These are phyloP conservation scores for Drosophila setifemur DNA, from an alignment of 1,140 invertebrate genomes.

Conservation along the genomic window DNA sequence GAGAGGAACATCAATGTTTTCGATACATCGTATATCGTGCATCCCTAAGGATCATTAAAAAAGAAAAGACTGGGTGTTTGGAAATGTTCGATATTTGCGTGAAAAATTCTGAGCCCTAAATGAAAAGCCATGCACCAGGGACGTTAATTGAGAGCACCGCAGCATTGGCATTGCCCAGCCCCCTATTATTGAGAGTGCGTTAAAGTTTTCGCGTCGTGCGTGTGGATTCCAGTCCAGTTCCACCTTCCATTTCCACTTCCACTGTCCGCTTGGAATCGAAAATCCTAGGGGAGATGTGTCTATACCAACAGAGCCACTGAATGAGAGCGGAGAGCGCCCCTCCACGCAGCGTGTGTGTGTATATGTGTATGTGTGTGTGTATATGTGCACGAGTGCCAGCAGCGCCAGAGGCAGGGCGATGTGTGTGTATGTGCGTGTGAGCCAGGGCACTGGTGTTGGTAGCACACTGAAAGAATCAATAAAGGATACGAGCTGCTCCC, in stretches of 20 bases:
- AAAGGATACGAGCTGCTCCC: too few relatives aligned
- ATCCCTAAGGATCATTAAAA: too few relatives aligned
- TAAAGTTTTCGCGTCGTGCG: neutral
- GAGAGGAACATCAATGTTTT: too few relatives aligned
- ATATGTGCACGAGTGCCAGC: conserved; percentile 47
- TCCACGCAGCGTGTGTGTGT: too few relatives aligned
- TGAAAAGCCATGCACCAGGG: conserved; percentile 36
- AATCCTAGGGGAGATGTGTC: conserved; percentile 50
- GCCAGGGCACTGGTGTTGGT: conserved; percentile 27
- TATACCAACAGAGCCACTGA: conserved; percentile 59
- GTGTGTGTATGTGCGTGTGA: conserved; percentile 27
- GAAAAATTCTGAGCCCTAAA: conserved; percentile 37
- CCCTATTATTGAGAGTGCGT: too few relatives aligned
- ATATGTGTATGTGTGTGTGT: conserved; percentile 46
- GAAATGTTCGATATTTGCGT: conserved; percentile 73
- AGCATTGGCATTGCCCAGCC: neutral
- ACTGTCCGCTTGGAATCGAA: conserved; percentile 35
- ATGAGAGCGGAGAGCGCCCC: conserved; percentile 29
- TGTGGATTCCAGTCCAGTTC: too few relatives aligned
- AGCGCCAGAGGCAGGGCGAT: too few relatives aligned
- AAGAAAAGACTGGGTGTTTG: too few relatives aligned
- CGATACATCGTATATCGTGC: too few relatives aligned
- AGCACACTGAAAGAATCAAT: conserved; percentile 79
- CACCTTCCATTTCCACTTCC: too few relatives aligned
- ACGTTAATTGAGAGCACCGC: conserved; percentile 8